Evolutionary conservation across 2,888 invertebrate species (phyloP).

Genomic region (Acheta domesticus): DNA sequence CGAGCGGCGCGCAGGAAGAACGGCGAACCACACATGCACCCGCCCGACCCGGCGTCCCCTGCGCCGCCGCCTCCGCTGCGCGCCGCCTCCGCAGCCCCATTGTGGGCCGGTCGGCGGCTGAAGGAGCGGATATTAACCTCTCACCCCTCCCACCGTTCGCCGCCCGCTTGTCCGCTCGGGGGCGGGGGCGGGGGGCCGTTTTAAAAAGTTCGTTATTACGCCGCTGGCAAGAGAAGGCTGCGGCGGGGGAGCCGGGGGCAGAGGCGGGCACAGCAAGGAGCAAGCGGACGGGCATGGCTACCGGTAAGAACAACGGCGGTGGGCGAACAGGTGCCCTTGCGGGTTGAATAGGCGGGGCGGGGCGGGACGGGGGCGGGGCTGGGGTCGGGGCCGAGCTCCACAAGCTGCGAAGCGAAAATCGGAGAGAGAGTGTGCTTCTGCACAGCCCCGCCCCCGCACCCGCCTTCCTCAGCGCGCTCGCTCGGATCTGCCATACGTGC

Average conservation of each 20-base stretch:
- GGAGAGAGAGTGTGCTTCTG: neutral
- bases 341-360: neutral
- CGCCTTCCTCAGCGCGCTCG: neutral
- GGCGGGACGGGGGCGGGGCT: neutral
- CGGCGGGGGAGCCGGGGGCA: neutral
- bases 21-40: too few species aligned
- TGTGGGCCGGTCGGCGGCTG: neutral
- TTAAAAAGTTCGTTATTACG: conserved; percentile 3
- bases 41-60: too few species aligned
- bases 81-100: neutral
- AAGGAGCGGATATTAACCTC: conserved; percentile 18
- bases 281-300: too few species aligned
- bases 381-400: neutral
- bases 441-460: too few species aligned
- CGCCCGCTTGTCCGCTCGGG: neutral
- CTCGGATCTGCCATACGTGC: conserved; percentile 6
- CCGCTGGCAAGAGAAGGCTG: neutral
- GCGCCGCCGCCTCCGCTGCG: neutral
- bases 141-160: neutral
- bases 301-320: neutral
- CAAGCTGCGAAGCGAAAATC: too few species aligned
- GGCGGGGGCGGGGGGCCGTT: neutral
- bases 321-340: neutral
- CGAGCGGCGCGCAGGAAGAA: too few species aligned
- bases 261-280: too few species aligned